Conservation (phyloP, 2,113 vertebrate species). For the Tympanuchus pallidicinctus region DNA sequence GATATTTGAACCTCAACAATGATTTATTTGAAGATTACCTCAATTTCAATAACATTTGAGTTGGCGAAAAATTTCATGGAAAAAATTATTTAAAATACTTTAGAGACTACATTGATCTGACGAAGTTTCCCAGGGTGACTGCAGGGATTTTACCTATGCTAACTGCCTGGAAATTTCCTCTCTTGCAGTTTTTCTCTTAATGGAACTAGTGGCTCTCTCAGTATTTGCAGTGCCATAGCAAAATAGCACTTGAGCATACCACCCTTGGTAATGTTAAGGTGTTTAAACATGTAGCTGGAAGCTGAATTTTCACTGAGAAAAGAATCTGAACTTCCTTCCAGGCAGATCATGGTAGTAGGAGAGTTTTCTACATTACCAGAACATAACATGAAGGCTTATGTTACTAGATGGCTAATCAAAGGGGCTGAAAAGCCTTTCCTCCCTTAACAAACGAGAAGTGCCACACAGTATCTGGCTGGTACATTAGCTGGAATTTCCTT, state of each 20-base stretch:
- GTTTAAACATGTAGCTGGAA: background rate
- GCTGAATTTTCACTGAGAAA: background rate
- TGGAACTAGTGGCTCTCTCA: background rate
- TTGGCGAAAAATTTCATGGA: background rate
- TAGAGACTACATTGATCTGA: background rate
- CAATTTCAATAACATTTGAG: background rate
- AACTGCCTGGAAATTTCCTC: background rate
- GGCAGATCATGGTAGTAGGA: background rate
- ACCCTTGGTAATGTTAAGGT: rapidly evolving
- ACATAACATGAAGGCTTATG: background rate
- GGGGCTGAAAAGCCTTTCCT: background rate
- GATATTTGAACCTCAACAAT: background rate
- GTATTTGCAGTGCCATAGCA: background rate
- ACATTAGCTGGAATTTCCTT: background rate
- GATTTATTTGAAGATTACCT: background rate
- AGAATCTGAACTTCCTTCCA: background rate
- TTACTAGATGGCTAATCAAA: background rate
- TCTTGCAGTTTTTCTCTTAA: background rate
- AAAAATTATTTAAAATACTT: background rate
- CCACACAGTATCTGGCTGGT: background rate
- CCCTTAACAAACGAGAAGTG: background rate
- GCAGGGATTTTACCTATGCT: background rate
- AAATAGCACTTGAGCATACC: background rate
- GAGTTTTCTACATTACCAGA: background rate
- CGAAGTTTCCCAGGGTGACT: background rate